phyloP scores from a whole-genome alignment of 2,888 invertebrate genomes.

The Apoda limacodes region DNA sequence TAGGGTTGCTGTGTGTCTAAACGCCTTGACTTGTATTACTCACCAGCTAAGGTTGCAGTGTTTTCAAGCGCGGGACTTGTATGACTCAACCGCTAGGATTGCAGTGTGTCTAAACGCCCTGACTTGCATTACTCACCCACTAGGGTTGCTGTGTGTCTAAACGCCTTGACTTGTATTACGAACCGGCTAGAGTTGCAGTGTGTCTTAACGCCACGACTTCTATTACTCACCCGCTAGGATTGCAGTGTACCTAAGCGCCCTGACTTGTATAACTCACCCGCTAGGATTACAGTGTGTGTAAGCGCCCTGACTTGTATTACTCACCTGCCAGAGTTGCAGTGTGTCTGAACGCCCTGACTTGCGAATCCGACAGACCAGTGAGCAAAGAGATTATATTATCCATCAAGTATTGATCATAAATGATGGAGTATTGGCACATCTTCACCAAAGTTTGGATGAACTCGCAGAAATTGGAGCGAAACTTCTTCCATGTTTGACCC shows the following conservation, averaged over 20 bases:
- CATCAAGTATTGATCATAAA: constrained; percentile 99
- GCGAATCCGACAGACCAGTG: constrained; percentile 97
- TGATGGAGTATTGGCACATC: constrained; percentile 98
- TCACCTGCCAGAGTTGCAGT: constrained; percentile 91
- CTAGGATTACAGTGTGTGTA: neutral
- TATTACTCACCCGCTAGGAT: neutral
- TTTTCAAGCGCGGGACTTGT: too few species aligned
- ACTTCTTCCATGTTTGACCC: constrained; percentile 97
- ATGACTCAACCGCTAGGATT: neutral
- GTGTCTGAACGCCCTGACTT: constrained; percentile 93
- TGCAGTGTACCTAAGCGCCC: too few species aligned
- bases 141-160: too few species aligned
- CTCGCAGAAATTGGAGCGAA: constrained; percentile 95
- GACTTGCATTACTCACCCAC: constrained; percentile 76
- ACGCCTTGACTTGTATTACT: too few species aligned
- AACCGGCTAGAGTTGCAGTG: too few species aligned
- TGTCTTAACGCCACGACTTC: too few species aligned
- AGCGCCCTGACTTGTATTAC: too few species aligned
- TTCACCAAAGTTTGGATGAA: constrained; percentile 96
- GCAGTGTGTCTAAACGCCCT: too few species aligned
- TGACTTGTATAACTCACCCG: neutral
- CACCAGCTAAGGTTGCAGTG: neutral
- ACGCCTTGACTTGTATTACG: too few species aligned
- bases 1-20: too few species aligned
- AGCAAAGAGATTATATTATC: constrained; percentile 97